Conservation (phyloP, 2,797 vertebrate species). For the Octomys mimax region DNA sequence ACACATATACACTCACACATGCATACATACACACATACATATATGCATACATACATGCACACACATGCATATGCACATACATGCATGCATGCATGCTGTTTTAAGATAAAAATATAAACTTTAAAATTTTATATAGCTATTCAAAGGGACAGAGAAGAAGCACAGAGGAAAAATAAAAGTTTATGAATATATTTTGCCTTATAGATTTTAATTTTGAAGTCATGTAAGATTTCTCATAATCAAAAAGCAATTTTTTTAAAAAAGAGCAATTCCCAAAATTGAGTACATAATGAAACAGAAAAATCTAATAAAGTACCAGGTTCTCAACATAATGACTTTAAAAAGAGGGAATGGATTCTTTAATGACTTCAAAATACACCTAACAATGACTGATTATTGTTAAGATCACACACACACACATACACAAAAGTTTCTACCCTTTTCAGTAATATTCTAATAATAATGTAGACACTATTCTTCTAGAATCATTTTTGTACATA, state of each 20-base stretch:
- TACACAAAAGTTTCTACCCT: background rate
- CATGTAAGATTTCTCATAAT: background rate
- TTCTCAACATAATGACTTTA: background rate
- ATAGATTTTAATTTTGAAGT: background rate
- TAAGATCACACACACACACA: background rate
- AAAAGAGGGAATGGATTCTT: background rate
- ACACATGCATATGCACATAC: too few relatives aligned
- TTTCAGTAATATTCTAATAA: background rate
- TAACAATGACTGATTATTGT: background rate
- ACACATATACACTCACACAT: background rate
- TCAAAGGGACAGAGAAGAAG: background rate
- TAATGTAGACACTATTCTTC: background rate
- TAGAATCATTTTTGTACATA: background rate
- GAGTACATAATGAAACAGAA: background rate
- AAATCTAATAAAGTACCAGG: background rate
- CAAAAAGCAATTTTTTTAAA: background rate
- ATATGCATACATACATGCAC: background rate
- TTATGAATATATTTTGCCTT: background rate
- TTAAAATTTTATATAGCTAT: background rate
- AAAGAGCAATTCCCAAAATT: background rate
- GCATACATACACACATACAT: background rate
- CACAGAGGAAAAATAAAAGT: background rate
- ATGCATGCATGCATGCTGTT: too few relatives aligned
- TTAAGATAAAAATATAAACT: background rate
- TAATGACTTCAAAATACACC: background rate